Conservation (phyloP, 2,797 vertebrate genomes). For the Anas bernieri region DNA sequence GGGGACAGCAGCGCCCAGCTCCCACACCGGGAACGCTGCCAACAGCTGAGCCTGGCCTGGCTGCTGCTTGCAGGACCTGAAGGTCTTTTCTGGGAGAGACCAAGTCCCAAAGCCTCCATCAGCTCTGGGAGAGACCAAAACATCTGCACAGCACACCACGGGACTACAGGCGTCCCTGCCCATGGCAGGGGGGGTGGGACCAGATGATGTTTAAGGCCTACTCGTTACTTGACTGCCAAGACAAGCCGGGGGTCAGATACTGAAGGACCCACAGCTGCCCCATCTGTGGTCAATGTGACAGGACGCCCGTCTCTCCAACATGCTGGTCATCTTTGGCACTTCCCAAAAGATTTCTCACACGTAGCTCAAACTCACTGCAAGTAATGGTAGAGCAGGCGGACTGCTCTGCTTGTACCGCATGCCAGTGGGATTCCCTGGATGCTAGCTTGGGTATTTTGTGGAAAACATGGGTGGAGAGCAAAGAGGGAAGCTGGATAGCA, state of each 20-base stretch:
- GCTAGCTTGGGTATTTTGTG: neutral
- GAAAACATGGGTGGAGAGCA: neutral
- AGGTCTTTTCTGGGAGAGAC: neutral
- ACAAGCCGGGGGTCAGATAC: neutral
- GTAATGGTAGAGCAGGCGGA: neutral
- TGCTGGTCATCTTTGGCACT: neutral
- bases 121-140: neutral
- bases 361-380: too few species aligned
- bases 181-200: too few species aligned
- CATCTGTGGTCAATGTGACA: neutral
- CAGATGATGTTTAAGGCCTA: neutral
- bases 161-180: neutral
- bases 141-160: neutral
- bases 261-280: neutral
- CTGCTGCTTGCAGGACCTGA: neutral
- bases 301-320: neutral
- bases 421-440: neutral
- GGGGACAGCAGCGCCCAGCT: neutral
- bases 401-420: neutral
- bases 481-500: neutral
- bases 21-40: neutral
- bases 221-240: too few species aligned
- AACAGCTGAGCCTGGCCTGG: neutral
- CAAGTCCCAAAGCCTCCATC: neutral
- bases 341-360: neutral